Percentiles rank a stretch among this genome's conserved stretches.
phyloP scores from a whole-genome alignment of 1,140 invertebrate genomes.

The Euura lappo region DNA sequence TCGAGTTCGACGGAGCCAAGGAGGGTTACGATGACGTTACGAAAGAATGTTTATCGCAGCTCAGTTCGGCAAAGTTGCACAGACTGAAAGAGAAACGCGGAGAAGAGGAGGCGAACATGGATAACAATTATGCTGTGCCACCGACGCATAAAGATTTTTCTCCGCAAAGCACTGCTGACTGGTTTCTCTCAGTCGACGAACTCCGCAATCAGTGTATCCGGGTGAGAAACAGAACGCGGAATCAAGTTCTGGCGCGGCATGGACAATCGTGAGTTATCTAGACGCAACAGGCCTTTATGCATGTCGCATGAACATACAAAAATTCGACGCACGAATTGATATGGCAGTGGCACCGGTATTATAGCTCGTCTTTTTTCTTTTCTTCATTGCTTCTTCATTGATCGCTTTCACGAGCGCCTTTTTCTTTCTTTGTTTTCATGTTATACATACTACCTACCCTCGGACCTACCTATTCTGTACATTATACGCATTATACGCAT shows the following conservation, averaged over 20 bases:
- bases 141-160: slow-evolving; percentile 20
- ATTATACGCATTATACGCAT: too few species aligned
- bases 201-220: slow-evolving; percentile 36
- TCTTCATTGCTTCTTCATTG: too few species aligned
- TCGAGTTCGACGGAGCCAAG: slow-evolving; percentile 11
- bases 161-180: slow-evolving; percentile 32
- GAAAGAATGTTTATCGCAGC: not conserved
- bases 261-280: slow-evolving; percentile 35
- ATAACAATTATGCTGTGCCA: slow-evolving; percentile 16
- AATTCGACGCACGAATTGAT: too few species aligned
- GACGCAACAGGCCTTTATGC: not conserved
- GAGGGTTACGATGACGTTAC: not conserved
- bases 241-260: slow-evolving; percentile 31
- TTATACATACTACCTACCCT: too few species aligned
- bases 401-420: too few species aligned
- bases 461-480: too few species aligned
- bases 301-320: too few species aligned
- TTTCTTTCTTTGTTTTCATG: too few species aligned
- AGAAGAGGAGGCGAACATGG: not conserved
- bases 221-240: slow-evolving; percentile 30
- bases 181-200: slow-evolving; percentile 39
- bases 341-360: too few species aligned
- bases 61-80: not conserved
- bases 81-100: not conserved
- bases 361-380: too few species aligned